Evolutionary conservation across 2,888 invertebrate genomes (phyloP).

Genomic region (Philhelius pedissequus): DNA sequence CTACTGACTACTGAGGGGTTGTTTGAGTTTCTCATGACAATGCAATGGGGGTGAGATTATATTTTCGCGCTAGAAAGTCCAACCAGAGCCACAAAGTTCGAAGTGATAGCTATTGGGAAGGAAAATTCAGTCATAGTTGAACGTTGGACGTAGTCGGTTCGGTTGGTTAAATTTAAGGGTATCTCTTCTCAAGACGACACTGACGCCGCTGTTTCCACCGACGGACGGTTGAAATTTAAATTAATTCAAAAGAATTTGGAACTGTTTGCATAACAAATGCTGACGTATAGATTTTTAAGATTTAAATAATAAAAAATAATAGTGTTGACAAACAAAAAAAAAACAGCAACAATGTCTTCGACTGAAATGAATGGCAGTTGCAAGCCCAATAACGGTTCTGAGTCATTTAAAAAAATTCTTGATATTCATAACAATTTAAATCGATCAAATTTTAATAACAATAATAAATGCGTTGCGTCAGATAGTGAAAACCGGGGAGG

Average conservation of each 20-base stretch:
- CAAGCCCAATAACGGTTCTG: slow-evolving; percentile 5
- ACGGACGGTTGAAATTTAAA: slow-evolving; percentile 2
- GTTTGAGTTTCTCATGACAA: background rate
- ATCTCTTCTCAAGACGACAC: background rate
- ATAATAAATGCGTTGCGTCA: slow-evolving; percentile 70
- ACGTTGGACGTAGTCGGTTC: slow-evolving; percentile 48
- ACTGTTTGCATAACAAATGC: slow-evolving; percentile 2
- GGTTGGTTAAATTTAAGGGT: slow-evolving; percentile 34
- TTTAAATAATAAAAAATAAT: background rate
- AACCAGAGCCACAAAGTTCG: slow-evolving; percentile 2
- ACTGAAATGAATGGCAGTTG: slow-evolving; percentile 18
- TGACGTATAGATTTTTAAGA: background rate
- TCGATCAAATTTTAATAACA: slow-evolving; percentile 71
- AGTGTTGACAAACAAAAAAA: background rate
- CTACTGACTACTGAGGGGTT: background rate
- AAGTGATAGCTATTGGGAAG: slow-evolving; percentile 11
- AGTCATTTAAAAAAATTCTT: slow-evolving; percentile 53
- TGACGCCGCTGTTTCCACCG: background rate
- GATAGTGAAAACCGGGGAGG: slow-evolving; percentile 43
- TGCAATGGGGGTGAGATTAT: slow-evolving; percentile 18
- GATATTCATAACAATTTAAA: slow-evolving; percentile 70
- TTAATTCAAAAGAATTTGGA: background rate
- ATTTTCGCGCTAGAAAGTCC: slow-evolving; percentile 58
- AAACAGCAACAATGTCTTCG: slow-evolving; percentile 18
- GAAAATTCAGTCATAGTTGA: slow-evolving; percentile 56